These are phyloP conservation scores for Actias luna DNA, from an alignment of 2,888 invertebrate genomes.

Conservation along the genomic window DNA sequence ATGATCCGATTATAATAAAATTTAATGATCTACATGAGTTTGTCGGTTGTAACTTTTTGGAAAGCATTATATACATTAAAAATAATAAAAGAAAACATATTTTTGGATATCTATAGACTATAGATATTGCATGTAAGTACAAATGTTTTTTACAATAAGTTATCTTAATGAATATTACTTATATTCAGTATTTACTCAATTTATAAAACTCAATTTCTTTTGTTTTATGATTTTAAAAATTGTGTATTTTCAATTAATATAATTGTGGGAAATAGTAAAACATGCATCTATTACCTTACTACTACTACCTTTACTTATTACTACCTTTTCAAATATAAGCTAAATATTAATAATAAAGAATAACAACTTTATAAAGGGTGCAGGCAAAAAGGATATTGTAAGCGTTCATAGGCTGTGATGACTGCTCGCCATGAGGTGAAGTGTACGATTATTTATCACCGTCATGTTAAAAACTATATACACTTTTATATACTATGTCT, in stretches of 20 bases:
- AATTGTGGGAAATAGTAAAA: neutral
- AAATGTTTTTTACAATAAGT: neutral
- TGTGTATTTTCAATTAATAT: neutral
- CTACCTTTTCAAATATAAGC: too few relatives aligned
- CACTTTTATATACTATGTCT: neutral
- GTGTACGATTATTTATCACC: too few relatives aligned
- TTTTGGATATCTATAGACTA: neutral
- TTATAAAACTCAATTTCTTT: too few relatives aligned
- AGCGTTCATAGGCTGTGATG: too few relatives aligned
- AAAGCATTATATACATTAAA: neutral
- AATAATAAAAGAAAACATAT: neutral
- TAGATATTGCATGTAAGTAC: neutral
- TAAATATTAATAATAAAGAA: too few relatives aligned
- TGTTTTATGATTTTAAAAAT: too few relatives aligned
- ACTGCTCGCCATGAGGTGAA: too few relatives aligned
- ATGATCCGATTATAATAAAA: neutral
- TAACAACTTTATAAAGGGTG: too few relatives aligned
- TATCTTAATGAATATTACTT: neutral
- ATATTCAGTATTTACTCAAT: too few relatives aligned
- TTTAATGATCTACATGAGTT: neutral
- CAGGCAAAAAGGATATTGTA: too few relatives aligned
- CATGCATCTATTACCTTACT: too few relatives aligned
- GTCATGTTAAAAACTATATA: neutral
- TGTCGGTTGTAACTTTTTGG: neutral
- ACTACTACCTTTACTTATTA: too few relatives aligned